A percentile compares a stretch with the other conserved stretches of the same genome.
Conservation (phyloP, 2,888 invertebrate genomes). For the Ophion slaviceki region DNA sequence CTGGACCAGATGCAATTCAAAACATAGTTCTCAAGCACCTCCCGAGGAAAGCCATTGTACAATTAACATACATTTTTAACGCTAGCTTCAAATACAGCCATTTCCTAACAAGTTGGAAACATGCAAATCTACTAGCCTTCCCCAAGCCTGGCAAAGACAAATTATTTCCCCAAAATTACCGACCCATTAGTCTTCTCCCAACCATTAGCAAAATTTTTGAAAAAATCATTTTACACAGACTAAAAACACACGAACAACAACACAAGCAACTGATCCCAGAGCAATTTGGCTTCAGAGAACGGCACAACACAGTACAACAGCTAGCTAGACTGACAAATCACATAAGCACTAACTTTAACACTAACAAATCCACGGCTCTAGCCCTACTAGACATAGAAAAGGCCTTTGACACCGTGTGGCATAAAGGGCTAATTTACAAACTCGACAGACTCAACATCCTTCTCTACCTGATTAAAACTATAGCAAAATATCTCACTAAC, state of each 20-base stretch:
- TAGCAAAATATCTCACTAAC: conserved; percentile 19
- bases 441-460: conserved; percentile 46
- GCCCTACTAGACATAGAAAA: background rate
- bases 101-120: conserved; percentile 62
- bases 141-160: background rate
- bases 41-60: background rate
- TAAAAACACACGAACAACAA: background rate
- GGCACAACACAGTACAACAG: conserved; percentile 8
- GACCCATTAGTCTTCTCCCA: conserved; percentile 1
- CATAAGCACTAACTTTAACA: conserved; percentile 5
- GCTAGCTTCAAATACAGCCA: conserved; percentile 9
- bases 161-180: background rate
- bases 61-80: conserved; percentile 22
- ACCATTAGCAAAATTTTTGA: background rate
- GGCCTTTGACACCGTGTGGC: conserved; percentile 39
- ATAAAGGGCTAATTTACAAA: background rate
- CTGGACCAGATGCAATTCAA: conserved; percentile 33
- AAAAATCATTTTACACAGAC: background rate
- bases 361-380: background rate
- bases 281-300: conserved; percentile 6
- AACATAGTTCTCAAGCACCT: conserved; percentile 53
- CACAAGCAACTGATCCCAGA: background rate
- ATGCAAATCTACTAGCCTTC: background rate
- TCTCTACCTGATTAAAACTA: conserved; percentile 41
- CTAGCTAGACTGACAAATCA: conserved; percentile 16